Percentiles rank a stretch among this genome's conserved stretches.
phyloP scores from a whole-genome alignment of 2,113 vertebrate species.

The Mustela nigripes region DNA sequence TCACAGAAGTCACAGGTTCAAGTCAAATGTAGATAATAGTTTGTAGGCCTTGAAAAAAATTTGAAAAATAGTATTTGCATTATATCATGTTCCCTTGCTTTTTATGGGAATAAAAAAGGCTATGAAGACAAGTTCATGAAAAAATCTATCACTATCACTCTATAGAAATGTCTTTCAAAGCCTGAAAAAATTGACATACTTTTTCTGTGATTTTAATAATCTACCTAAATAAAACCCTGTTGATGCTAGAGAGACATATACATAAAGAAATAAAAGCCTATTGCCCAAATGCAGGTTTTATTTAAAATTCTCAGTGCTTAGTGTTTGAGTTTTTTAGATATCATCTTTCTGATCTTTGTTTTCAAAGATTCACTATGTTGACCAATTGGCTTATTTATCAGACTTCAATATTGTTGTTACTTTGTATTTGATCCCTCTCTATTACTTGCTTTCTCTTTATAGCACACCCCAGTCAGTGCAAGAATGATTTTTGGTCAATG shows the following conservation, averaged over 20 bases:
- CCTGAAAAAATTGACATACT: background rate
- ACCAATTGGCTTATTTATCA: background rate
- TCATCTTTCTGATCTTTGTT: background rate
- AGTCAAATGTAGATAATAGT: background rate
- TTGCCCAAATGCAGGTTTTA: background rate
- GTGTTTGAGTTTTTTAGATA: background rate
- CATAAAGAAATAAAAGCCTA: background rate
- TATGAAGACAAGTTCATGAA: background rate
- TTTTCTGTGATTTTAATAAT: background rate
- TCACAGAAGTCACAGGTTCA: background rate
- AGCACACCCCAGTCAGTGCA: background rate
- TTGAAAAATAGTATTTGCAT: background rate
- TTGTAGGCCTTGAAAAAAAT: background rate
- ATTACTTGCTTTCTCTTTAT: background rate
- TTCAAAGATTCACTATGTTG: background rate
- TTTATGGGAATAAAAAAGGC: too few species aligned
- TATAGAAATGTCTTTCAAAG: background rate
- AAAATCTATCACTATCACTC: background rate
- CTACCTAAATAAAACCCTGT: background rate
- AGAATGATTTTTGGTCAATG: background rate
- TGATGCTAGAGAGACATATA: background rate
- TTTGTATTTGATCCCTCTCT: background rate
- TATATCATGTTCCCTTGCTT: background rate
- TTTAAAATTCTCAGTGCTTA: background rate
- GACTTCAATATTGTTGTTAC: background rate